phyloP scores from a whole-genome alignment of 2,113 vertebrate genomes.

The Coregonus clupeaformis region DNA sequence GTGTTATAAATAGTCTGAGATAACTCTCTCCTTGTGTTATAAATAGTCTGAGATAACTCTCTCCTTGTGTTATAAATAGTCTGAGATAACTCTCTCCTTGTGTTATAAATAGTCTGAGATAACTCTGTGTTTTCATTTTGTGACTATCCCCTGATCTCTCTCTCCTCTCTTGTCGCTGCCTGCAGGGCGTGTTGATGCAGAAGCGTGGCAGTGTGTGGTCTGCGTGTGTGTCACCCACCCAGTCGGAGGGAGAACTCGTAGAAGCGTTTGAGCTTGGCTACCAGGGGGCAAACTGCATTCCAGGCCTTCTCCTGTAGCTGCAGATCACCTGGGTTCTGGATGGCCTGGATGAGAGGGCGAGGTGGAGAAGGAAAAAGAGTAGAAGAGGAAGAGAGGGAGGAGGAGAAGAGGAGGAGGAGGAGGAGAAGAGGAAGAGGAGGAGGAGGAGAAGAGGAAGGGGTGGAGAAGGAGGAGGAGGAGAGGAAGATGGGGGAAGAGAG shows the following conservation, averaged over 20 bases:
- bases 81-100: too few relatives aligned
- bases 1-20: too few relatives aligned
- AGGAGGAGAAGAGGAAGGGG: slow-evolving; percentile 17
- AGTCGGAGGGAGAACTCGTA: slow-evolving; percentile 91
- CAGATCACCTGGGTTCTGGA: slow-evolving; percentile 87
- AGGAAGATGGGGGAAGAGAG: slow-evolving; percentile 19
- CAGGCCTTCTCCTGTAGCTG: slow-evolving; percentile 90
- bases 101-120: too few relatives aligned
- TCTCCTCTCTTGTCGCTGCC: background rate
- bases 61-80: too few relatives aligned
- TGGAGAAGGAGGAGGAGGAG: background rate
- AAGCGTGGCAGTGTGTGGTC: background rate
- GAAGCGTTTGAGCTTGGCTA: slow-evolving; percentile 90
- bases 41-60: too few relatives aligned
- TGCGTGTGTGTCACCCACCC: slow-evolving; percentile 71
- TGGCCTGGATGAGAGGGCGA: slow-evolving; percentile 73
- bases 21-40: too few relatives aligned
- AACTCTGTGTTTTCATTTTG: too few relatives aligned
- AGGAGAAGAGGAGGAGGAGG: background rate
- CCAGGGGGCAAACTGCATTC: slow-evolving; percentile 90
- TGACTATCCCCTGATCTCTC: background rate
- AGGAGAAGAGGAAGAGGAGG: slow-evolving; percentile 10
- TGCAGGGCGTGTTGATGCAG: slow-evolving; percentile 1
- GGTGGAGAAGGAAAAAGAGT: background rate
- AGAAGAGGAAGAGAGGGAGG: slow-evolving; percentile 27